Conservation (phyloP, 2,888 invertebrate species). For the Pediacus dermestoides region DNA sequence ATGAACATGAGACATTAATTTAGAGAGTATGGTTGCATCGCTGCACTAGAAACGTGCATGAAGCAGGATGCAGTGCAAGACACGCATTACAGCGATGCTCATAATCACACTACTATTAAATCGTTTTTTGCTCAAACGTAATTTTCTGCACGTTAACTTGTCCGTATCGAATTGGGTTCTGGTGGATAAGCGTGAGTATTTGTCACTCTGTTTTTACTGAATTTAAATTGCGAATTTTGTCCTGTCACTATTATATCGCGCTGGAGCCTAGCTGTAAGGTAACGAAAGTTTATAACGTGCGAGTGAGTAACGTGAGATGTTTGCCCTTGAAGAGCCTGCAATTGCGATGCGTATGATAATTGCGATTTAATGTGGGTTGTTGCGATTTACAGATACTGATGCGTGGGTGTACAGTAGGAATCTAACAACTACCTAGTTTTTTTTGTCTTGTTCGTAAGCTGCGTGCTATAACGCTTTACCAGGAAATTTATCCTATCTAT, state of each 20-base stretch:
- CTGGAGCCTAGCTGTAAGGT: no score
- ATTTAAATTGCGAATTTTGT: no score
- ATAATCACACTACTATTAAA: slow-evolving; percentile 2
- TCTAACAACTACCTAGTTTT: background rate
- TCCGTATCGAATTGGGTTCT: slow-evolving; percentile 1
- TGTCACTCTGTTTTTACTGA: no score
- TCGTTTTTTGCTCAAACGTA: slow-evolving; percentile 2
- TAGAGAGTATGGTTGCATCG: background rate
- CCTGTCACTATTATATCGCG: no score
- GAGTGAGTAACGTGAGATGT: no score
- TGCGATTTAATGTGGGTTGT: slow-evolving; percentile 1
- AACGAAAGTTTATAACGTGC: no score
- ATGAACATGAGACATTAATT: slow-evolving; percentile 1
- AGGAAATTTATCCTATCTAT: no score
- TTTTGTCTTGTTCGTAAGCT: no score
- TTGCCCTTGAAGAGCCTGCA: slow-evolving; percentile 1
- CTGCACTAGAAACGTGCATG: slow-evolving; percentile 1
- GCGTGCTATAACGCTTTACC: no score
- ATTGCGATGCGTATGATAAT: slow-evolving; percentile 2
- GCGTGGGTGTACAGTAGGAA: background rate
- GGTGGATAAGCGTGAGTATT: background rate
- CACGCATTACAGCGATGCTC: slow-evolving; percentile 2
- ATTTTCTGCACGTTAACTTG: slow-evolving; percentile 2
- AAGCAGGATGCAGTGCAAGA: slow-evolving; percentile 1
- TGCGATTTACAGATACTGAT: slow-evolving; percentile 1